Conservation (phyloP, 2,888 invertebrate species). For the Microdon myrmicae region DNA sequence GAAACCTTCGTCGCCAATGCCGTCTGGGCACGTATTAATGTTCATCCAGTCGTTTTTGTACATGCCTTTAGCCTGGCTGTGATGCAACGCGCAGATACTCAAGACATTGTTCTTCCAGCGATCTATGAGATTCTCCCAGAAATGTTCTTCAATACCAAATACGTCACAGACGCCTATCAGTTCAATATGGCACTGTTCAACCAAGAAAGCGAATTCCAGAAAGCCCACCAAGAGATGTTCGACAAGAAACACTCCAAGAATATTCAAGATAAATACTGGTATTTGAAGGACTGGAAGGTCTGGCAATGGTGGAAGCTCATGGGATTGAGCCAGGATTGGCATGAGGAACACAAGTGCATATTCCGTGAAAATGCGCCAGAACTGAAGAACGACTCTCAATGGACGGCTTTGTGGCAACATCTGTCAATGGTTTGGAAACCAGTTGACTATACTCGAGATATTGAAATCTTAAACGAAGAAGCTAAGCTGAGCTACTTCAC, state of each 20-base stretch:
- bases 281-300: conserved; percentile 61
- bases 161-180: conserved; percentile 74
- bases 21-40: conserved; percentile 73
- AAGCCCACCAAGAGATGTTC: conserved; percentile 58
- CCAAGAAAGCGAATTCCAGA: conserved; percentile 66
- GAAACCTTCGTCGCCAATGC: conserved; percentile 77
- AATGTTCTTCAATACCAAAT: conserved; percentile 75
- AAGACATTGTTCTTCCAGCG: conserved; percentile 75
- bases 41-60: conserved; percentile 78
- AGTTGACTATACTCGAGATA: conserved; percentile 72
- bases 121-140: conserved; percentile 79
- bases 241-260: conserved; percentile 55
- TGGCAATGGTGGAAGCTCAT: conserved; percentile 63
- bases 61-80: conserved; percentile 74
- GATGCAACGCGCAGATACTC: conserved; percentile 73
- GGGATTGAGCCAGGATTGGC: conserved; percentile 60
- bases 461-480: conserved; percentile 68
- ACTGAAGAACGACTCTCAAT: conserved; percentile 57
- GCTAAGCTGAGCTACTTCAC: conserved; percentile 75
- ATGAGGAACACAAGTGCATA: conserved; percentile 56
- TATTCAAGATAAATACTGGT: too few relatives aligned
- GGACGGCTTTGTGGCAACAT: conserved; percentile 55
- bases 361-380: conserved; percentile 59
- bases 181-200: conserved; percentile 68
- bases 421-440: conserved; percentile 60